phyloP scores from a whole-genome alignment of 2,113 vertebrate genomes.

The Poeciliopsis occidentalis region DNA sequence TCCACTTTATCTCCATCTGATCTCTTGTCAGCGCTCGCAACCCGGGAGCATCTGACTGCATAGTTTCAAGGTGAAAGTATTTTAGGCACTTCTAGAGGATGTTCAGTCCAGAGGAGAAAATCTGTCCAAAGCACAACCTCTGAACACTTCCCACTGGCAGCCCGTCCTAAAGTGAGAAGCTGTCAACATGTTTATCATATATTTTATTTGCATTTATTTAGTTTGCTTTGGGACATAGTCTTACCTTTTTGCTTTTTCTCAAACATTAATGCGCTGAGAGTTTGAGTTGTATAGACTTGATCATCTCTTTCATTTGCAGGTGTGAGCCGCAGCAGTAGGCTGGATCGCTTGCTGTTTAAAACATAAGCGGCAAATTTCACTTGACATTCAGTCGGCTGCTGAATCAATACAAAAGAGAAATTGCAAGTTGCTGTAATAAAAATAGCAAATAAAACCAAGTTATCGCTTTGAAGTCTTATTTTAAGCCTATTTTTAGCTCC shows the following conservation, averaged over 20 bases:
- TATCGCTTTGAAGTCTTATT: constrained; percentile 57
- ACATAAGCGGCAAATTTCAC: constrained; percentile 13
- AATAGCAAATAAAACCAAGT: constrained; percentile 35
- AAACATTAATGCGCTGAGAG: constrained; percentile 3
- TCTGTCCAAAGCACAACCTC: constrained; percentile 2
- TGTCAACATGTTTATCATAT: not conserved
- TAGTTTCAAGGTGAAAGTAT: constrained; percentile 54
- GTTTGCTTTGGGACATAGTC: not conserved
- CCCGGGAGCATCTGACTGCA: constrained; percentile 25
- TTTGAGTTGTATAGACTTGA: constrained; percentile 31
- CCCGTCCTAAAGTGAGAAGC: not conserved
- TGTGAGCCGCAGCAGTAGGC: constrained; percentile 25
- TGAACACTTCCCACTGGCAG: not conserved
- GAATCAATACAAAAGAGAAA: constrained; percentile 10
- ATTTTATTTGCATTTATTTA: constrained; percentile 8
- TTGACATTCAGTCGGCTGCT: not conserved
- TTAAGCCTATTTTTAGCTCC: constrained; percentile 46
- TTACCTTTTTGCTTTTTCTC: not conserved
- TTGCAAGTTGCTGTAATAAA: not conserved
- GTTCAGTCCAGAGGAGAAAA: constrained; percentile 15
- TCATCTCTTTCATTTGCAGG: constrained; percentile 30
- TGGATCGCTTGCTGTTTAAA: not conserved
- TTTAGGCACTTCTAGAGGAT: constrained; percentile 36
- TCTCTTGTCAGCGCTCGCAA: constrained; percentile 20
- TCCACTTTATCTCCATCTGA: constrained; percentile 39